A percentile compares a stretch with the other conserved stretches of the same genome.
phyloP scores from a whole-genome alignment of 1,140 invertebrate species.

The Drosophila pandora region DNA sequence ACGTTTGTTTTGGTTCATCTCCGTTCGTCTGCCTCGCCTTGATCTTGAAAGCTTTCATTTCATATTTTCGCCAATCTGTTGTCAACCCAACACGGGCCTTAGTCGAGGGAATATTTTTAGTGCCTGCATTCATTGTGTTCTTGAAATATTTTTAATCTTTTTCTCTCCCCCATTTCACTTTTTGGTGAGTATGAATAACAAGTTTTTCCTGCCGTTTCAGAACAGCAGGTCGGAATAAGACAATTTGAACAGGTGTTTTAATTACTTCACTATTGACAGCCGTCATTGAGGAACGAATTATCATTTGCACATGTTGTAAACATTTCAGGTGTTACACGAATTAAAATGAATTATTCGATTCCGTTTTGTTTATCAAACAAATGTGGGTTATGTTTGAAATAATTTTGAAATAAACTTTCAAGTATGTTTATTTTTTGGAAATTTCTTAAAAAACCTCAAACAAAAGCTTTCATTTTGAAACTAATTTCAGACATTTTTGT shows the following conservation, averaged over 20 bases:
- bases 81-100: conserved; percentile 59
- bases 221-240: conserved; percentile 4
- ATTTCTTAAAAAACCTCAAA: not conserved
- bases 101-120: conserved; percentile 68
- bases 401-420: not conserved
- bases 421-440: not conserved
- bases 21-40: conserved; percentile 48
- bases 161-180: not conserved
- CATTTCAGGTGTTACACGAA: conserved; percentile 4
- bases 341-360: conserved; percentile 1
- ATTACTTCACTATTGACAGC: conserved; percentile 3
- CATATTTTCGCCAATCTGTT: conserved; percentile 59
- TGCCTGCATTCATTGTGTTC: conserved; percentile 48
- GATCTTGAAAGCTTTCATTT: conserved; percentile 68
- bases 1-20: conserved; percentile 69
- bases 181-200: conserved; percentile 4
- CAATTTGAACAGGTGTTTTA: conserved; percentile 36
- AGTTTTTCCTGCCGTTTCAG: conserved; percentile 3
- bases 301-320: conserved; percentile 5
- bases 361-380: not conserved
- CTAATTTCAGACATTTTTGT: not conserved
- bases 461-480: not conserved
- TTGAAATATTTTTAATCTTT: conserved; percentile 23
- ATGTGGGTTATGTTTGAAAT: conserved; percentile 4
- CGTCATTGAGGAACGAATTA: conserved; percentile 10